Base-by-base conservation (phyloP, 2,888 invertebrate genomes). In the Caenorhabditis drosophilae region DNA sequence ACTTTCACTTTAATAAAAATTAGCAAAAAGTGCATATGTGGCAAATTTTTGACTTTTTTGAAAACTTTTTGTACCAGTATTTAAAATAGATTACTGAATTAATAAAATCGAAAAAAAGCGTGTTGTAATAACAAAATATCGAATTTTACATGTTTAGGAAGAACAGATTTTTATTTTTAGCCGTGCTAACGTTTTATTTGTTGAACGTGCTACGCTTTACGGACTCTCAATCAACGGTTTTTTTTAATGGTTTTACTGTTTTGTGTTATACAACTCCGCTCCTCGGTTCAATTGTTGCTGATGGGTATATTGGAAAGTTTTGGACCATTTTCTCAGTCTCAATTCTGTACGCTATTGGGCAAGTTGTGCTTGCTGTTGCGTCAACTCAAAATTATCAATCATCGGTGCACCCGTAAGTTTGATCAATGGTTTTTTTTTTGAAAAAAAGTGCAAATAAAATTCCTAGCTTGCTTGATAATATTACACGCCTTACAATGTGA, bases 211-310 rank as follows among this genome's bases (percentile, higher is more conserved):
- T 97, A 69, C 86, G 87, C 0, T 93, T 90, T 85, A 84, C 85
- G 22, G 89, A 90, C 77, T 88, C 90, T 75, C 88, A 88, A 0
- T 89, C 95, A 0, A 95, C 92, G 0, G 89, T 93, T 55, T 88
- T 94, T 66, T 98, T 91, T 85, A 97, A 98, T 84, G 86, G 89
- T 4, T 97, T 94, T 85, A 89, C 90, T 2, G 91, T 92, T 89
- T 87, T 94, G 76, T 92, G 92, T 18, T 98, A 92, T 86, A 90
- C 93, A 85, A 92, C 91, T 71, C 93, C 94, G 0, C 76, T 94
- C 2, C 81, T 93, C 34, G 97, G 97, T 9, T 96, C 96, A 35
- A 91, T 96, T 82, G 85, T 97, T 42, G 94, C 97, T 0, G 97
- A 98, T 85, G 92, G 93, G 58, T 90, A 89, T 86, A 87, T 95